A percentile compares a stretch with the other conserved stretches of the same genome.
Evolutionary conservation across 1,140 invertebrate genomes (phyloP).

Genomic region (Drosophila nikananu): DNA sequence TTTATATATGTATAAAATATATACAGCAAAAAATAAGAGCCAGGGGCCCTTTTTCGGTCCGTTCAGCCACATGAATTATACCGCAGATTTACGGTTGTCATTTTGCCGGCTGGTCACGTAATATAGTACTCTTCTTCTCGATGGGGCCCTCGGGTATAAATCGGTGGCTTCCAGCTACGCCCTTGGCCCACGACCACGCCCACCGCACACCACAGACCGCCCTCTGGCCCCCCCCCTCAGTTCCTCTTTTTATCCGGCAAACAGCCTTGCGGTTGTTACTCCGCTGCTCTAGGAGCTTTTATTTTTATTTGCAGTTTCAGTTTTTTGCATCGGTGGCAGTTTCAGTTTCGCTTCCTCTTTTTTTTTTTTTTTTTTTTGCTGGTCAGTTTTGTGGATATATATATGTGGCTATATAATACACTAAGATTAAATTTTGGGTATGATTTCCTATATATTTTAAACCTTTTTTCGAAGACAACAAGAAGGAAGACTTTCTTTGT

Average conservation of each 20-base stretch:
- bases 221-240: neutral
- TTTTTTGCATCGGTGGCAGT: conserved; percentile 71
- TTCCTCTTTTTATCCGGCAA: conserved; percentile 17
- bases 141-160: conserved; percentile 18
- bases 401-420: conserved; percentile 48
- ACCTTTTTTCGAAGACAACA: too few relatives aligned
- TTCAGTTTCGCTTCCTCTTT: conserved; percentile 36
- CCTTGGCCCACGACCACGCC: conserved; percentile 40
- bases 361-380: conserved; percentile 40
- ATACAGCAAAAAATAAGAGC: neutral
- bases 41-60: conserved; percentile 8
- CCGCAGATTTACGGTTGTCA: conserved; percentile 81
- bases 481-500: too few relatives aligned
- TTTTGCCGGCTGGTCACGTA: conserved; percentile 70
- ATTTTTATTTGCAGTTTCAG: conserved; percentile 75
- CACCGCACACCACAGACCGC: conserved; percentile 10
- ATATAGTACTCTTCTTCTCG: conserved; percentile 67
- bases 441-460: neutral
- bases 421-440: neutral
- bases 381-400: conserved; percentile 66
- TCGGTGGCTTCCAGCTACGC: conserved; percentile 37
- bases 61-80: conserved; percentile 73
- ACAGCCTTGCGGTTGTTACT: conserved; percentile 46
- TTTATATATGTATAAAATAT: neutral
- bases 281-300: conserved; percentile 39